phyloP scores from a whole-genome alignment of 2,113 vertebrate species.

The Zapus hudsonius region DNA sequence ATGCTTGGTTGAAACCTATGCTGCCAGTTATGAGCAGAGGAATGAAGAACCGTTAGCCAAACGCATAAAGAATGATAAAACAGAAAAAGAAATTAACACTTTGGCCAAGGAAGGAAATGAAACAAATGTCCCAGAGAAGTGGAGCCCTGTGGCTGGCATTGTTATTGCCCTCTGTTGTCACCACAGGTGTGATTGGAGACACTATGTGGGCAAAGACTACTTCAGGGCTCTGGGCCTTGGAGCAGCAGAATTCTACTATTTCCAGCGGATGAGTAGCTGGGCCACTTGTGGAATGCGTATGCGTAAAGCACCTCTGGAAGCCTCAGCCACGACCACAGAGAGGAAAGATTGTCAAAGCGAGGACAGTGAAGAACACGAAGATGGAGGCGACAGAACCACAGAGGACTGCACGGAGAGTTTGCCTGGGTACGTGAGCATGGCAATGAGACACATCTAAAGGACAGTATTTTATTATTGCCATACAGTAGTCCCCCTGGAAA shows the following conservation, averaged over 20 bases:
- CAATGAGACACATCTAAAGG: neutral
- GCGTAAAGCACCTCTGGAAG: conserved; percentile 74
- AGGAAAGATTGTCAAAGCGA: conserved; percentile 6
- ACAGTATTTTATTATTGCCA: neutral
- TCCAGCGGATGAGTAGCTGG: conserved; percentile 98
- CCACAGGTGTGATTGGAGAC: conserved; percentile 96
- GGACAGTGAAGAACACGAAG: conserved; percentile 85
- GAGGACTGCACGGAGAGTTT: conserved; percentile 72
- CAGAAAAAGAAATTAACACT: conserved; percentile 51
- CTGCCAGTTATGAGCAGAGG: conserved; percentile 67
- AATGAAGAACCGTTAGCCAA: conserved; percentile 87
- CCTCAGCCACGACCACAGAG: conserved; percentile 20
- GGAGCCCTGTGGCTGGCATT: conserved; percentile 87
- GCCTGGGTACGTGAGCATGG: conserved; percentile 83
- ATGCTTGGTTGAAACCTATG: conserved; percentile 90
- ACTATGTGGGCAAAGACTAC: conserved; percentile 95
- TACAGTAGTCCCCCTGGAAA: neutral
- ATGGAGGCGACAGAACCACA: conserved; percentile 44
- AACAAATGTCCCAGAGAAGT: conserved; percentile 11
- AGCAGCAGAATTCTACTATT: conserved; percentile 90
- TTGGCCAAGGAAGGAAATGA: conserved; percentile 49
- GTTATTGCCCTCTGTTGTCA: conserved; percentile 96
- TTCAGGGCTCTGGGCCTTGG: conserved; percentile 92
- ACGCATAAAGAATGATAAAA: conserved; percentile 81
- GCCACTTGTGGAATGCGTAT: conserved; percentile 94